Evolutionary conservation across 2,797 vertebrate genomes (phyloP).

Genomic region (Acestrorhynchus altus): DNA sequence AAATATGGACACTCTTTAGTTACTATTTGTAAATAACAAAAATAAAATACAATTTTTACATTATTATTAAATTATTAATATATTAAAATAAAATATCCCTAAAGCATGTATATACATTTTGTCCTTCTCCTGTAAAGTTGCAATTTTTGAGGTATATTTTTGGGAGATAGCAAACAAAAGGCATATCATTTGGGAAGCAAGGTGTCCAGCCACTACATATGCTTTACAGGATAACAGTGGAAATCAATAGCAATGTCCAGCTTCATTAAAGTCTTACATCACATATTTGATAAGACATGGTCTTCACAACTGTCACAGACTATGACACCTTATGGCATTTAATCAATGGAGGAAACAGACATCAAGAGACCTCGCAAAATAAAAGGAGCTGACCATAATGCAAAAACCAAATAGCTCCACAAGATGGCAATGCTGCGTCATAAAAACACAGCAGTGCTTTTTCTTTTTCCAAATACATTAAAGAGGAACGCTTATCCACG

Average conservation of each 20-base stretch:
- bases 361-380: not conserved
- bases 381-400: not conserved
- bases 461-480: not conserved
- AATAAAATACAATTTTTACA: too few species aligned
- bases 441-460: not conserved
- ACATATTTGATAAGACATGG: not conserved
- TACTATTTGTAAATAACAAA: too few species aligned
- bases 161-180: too few species aligned
- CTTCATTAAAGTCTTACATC: not conserved
- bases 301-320: not conserved
- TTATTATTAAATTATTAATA: too few species aligned
- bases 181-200: not conserved
- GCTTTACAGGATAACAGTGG: not conserved
- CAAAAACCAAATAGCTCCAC: not conserved
- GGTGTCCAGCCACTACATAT: not conserved
- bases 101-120: too few species aligned
- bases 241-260: not conserved
- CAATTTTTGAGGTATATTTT: too few species aligned
- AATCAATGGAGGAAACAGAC: not conserved
- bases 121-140: too few species aligned
- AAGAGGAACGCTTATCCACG: not conserved
- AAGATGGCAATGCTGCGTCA: slow-evolving; percentile 36
- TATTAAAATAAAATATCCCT: too few species aligned
- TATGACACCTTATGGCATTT: not conserved
- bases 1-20: too few species aligned